Conservation (phyloP, 2,888 invertebrate species). For the Lasioglossum calceatum region DNA sequence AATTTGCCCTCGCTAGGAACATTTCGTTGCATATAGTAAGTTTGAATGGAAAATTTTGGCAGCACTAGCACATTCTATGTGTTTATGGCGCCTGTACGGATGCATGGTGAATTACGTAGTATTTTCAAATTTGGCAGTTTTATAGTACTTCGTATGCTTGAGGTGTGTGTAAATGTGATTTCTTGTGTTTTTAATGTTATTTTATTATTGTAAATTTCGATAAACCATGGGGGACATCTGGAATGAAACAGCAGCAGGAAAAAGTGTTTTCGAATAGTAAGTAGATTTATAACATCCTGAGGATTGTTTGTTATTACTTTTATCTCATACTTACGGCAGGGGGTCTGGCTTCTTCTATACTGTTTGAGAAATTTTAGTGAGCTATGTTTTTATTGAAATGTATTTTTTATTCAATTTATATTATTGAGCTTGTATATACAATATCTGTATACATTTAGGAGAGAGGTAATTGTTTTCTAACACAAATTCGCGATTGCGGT, state of each 20-base stretch:
- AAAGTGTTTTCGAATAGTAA: conserved; percentile 78
- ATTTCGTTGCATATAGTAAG: neutral
- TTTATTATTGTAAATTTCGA: conserved; percentile 13
- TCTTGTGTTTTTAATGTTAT: conserved; percentile 40
- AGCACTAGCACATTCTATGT: neutral
- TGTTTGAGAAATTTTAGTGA: neutral
- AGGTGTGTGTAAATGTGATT: conserved; percentile 31
- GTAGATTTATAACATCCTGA: conserved; percentile 54
- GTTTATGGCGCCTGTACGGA: conserved; percentile 47
- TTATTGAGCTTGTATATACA: neutral
- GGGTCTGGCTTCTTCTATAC: neutral
- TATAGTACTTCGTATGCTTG: neutral
- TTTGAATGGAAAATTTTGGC: conserved; percentile 10
- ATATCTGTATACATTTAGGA: neutral
- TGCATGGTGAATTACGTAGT: conserved; percentile 23
- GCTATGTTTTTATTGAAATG: neutral
- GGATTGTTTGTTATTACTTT: neutral
- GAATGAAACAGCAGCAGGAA: conserved; percentile 75
- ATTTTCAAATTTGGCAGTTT: conserved; percentile 70
- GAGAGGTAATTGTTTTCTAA: neutral
- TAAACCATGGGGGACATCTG: conserved; percentile 70
- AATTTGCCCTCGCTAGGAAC: conserved; percentile 16
- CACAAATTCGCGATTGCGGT: neutral
- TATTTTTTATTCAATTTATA: neutral
- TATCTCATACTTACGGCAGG: neutral